These are phyloP conservation scores for Zonotrichia albicollis DNA, from an alignment of 2,797 vertebrate genomes.

Conservation along the genomic window DNA sequence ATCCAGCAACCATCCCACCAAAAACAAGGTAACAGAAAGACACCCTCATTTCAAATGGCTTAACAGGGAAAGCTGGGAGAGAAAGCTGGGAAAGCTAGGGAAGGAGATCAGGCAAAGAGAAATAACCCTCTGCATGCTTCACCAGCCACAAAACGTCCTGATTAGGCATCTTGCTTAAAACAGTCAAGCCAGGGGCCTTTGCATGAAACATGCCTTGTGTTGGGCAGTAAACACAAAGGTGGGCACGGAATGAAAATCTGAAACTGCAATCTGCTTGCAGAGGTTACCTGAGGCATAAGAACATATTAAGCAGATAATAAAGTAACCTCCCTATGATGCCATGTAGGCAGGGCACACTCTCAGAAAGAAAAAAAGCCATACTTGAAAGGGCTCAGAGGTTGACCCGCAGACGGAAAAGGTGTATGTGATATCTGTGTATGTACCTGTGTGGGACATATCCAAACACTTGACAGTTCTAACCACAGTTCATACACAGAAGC, in stretches of 20 bases:
- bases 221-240: background rate
- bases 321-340: background rate
- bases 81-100: background rate
- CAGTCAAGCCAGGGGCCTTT: background rate
- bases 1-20: background rate
- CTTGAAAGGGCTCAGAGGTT: background rate
- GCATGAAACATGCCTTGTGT: background rate
- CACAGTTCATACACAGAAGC: background rate
- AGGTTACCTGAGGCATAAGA: background rate
- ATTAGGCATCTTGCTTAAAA: background rate
- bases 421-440: background rate
- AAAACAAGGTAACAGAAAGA: background rate
- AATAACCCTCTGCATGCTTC: background rate
- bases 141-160: background rate
- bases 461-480: background rate
- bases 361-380: background rate
- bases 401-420: background rate
- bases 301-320: background rate
- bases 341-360: background rate
- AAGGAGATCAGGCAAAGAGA: background rate
- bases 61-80: background rate
- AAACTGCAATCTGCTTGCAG: background rate
- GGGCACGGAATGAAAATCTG: background rate
- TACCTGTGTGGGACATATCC: fast-evolving
- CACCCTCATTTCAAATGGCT: background rate